Evolutionary conservation across 2,888 invertebrate species (phyloP), one percentile per base, ranked within the genome.

Genomic region (Pimpla rufipes): DNA sequence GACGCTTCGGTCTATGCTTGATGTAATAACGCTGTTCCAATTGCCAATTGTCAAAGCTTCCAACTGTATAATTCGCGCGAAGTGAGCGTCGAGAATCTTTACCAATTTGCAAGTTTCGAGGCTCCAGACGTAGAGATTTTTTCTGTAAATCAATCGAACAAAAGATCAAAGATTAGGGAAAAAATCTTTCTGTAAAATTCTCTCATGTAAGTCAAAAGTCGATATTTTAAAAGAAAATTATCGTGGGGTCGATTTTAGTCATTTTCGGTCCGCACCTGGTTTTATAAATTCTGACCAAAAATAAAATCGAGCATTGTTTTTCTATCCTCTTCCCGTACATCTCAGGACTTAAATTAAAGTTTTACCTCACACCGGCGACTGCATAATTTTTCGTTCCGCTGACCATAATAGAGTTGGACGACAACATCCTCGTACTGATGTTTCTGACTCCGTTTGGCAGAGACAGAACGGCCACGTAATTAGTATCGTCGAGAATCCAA

Each of bases 1-100:
- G 7, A 99, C 99, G 0, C 98, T 98, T 82, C 99, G 95, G 93
- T 99, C 99, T 67, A 99, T 98, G 0, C 99, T 99, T 0, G 99
- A 98, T 0, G 99, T 99, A 66, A 99, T 98, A 5, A 99, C 96
- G 92, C 97, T 97, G 92, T 98, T 98, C 98, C 98, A 98, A 85
- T 97, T 96, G 0, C 97, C 97, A 16, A 98, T 96, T 0, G 97
- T 97, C 50, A 99, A 94, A 0, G 98, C 96, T 87, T 97, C 97
- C 79, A 99, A 93, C 88, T 98, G 98, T 78, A 99, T 98, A 11
- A 99, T 99, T 81, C 99, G 94, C 0, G 98, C 99, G 89, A 99
- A 99, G 93, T 99, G 99, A 0, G 99, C 99, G 91, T 99, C 99
- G 21, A 99, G 94, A 2, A 98, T 96, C 93, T 99, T 99, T 37